phyloP scores from a whole-genome alignment of 2,113 vertebrate species.

The Mixornis gularis region DNA sequence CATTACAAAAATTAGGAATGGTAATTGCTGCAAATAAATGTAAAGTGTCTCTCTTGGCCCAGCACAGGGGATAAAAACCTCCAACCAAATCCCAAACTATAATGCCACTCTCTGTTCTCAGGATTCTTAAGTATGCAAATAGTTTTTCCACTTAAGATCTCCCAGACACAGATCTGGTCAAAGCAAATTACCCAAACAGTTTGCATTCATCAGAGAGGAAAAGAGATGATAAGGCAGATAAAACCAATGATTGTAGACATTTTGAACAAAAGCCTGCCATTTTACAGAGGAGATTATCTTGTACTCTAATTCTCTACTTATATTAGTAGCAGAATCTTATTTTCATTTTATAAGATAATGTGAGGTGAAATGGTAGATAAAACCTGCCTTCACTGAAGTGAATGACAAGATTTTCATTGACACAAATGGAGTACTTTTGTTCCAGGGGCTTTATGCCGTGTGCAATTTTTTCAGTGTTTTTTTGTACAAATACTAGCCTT shows the following conservation, averaged over 20 bases:
- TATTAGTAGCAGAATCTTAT: constrained; percentile 33
- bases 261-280: constrained; percentile 51
- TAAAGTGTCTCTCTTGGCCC: constrained; percentile 40
- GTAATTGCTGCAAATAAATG: constrained; percentile 35
- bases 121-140: constrained; percentile 69
- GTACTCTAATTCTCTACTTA: constrained; percentile 13
- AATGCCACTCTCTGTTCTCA: constrained; percentile 43
- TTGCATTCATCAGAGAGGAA: constrained; percentile 56
- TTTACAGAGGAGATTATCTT: constrained; percentile 32
- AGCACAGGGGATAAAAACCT: constrained; percentile 12
- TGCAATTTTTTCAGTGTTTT: neutral
- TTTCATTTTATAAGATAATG: constrained; percentile 50
- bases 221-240: constrained; percentile 57
- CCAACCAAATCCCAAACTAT: constrained; percentile 39
- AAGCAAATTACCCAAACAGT: constrained; percentile 65
- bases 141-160: constrained; percentile 66
- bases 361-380: constrained; percentile 36
- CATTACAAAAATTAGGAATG: constrained; percentile 52
- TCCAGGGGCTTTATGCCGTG: neutral
- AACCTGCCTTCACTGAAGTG: neutral
- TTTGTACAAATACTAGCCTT: neutral
- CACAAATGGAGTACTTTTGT: neutral
- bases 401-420: constrained; percentile 1
- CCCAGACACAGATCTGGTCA: constrained; percentile 60
- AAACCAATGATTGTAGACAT: constrained; percentile 50